Evolutionary conservation across 2,113 vertebrate species (phyloP).

Genomic region (Boleophthalmus pectinirostris): DNA sequence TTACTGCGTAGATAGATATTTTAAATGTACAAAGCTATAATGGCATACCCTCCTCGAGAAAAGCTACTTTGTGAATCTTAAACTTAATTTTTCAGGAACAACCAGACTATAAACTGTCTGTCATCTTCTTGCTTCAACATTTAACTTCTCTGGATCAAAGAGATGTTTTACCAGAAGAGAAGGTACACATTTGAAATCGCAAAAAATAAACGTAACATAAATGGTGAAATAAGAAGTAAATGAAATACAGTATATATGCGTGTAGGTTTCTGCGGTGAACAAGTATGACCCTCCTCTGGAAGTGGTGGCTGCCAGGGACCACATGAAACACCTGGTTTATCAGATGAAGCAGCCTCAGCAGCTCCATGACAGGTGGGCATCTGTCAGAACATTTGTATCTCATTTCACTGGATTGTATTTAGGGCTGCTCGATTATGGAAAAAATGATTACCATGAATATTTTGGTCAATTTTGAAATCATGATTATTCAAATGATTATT

Average conservation of each 20-base stretch:
- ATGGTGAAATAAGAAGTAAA: not conserved
- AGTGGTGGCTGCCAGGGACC: slow-evolving; percentile 84
- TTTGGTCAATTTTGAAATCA: too few relatives aligned
- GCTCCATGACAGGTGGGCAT: slow-evolving; percentile 84
- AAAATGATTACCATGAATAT: too few relatives aligned
- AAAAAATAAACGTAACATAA: not conserved
- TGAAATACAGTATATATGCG: not conserved
- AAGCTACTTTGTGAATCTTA: not conserved
- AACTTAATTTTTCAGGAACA: slow-evolving; percentile 76
- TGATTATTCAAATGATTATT: too few relatives aligned
- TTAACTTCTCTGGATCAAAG: slow-evolving; percentile 84
- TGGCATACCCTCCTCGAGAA: not conserved
- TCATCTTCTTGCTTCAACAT: slow-evolving; percentile 83
- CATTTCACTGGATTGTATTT: not conserved
- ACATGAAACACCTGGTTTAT: slow-evolving; percentile 81
- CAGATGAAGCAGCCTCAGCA: slow-evolving; percentile 84
- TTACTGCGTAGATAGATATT: too few relatives aligned
- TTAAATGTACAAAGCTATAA: too few relatives aligned
- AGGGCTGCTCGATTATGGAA: too few relatives aligned
- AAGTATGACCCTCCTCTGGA: slow-evolving; percentile 86
- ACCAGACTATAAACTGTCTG: slow-evolving; percentile 78
- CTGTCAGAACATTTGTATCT: not conserved
- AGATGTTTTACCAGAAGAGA: slow-evolving; percentile 85
- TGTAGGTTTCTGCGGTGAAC: slow-evolving; percentile 86
- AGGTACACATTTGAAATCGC: slow-evolving; percentile 73